A percentile compares a stretch with the other conserved stretches of the same genome.
Evolutionary conservation across 1,140 invertebrate species (phyloP).

Genomic region (Paralvinella palmiformis): DNA sequence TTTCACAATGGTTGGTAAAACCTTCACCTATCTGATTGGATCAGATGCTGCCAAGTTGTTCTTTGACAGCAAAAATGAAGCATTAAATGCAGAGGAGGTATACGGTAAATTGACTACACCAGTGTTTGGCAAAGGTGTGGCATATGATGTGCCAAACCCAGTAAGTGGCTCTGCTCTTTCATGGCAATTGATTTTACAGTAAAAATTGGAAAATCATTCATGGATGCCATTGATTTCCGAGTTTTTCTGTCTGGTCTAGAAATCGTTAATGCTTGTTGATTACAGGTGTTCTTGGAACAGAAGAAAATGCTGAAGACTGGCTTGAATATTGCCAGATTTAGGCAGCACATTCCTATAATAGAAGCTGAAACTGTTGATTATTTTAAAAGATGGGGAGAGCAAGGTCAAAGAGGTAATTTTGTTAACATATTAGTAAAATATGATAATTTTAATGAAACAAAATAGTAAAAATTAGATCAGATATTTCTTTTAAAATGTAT

Average conservation of each 20-base stretch:
- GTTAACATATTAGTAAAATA: not conserved
- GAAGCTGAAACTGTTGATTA: slow-evolving; percentile 35
- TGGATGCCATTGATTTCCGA: no score
- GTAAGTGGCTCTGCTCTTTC: no score
- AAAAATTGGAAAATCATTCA: no score
- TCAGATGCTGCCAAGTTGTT: slow-evolving; percentile 33
- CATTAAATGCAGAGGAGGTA: slow-evolving; percentile 43
- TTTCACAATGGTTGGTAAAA: slow-evolving; percentile 42
- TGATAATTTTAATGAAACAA: no score
- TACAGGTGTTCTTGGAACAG: slow-evolving; percentile 40
- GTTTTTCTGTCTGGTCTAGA: no score
- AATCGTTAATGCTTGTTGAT: no score
- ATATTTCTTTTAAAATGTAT: not conserved
- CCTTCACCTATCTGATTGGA: slow-evolving; percentile 40
- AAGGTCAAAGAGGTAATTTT: slow-evolving; percentile 26
- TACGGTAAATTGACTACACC: slow-evolving; percentile 37
- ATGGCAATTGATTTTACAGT: no score
- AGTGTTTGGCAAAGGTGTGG: slow-evolving; percentile 42
- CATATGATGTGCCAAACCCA: slow-evolving; percentile 38
- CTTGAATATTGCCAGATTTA: slow-evolving; percentile 34
- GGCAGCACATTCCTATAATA: slow-evolving; percentile 32
- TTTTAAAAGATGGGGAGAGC: slow-evolving; percentile 34
- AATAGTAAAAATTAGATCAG: no score
- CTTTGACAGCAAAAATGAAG: slow-evolving; percentile 43
- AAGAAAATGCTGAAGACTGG: slow-evolving; percentile 44